These are phyloP conservation scores for Synergus gifuensis DNA, from an alignment of 2,888 invertebrate species.

Conservation along the genomic window DNA sequence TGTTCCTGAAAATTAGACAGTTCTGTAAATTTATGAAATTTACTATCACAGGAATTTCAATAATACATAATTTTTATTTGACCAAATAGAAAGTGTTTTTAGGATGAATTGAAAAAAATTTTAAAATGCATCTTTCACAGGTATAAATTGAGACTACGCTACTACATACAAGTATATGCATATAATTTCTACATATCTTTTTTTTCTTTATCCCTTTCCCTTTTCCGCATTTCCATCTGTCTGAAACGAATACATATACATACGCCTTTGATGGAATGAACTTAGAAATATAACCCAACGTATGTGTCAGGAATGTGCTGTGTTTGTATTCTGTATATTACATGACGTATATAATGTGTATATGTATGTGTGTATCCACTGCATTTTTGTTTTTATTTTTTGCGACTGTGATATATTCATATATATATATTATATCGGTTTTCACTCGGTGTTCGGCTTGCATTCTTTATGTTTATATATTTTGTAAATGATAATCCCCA, in stretches of 20 bases:
- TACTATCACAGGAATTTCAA: not conserved
- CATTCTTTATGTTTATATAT: constrained; percentile 31
- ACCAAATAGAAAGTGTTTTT: not conserved
- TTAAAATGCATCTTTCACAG: not conserved
- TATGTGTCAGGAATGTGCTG: constrained; percentile 35
- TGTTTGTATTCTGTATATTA: constrained; percentile 32
- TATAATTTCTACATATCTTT: not conserved
- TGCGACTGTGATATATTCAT: not conserved
- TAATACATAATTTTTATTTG: not conserved
- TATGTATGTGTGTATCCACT: constrained; percentile 14
- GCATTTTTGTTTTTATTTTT: constrained; percentile 38
- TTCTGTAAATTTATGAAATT: not conserved
- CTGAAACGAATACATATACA: constrained; percentile 20
- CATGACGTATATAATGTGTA: constrained; percentile 10
- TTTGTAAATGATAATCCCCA: constrained; percentile 8
- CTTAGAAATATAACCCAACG: constrained; percentile 37
- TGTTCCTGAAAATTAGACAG: not conserved
- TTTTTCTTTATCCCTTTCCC: constrained; percentile 7
- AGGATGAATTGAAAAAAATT: not conserved
- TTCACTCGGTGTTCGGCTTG: constrained; percentile 5
- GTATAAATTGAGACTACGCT: not conserved
- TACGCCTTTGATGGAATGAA: constrained; percentile 35
- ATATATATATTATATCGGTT: constrained; percentile 17
- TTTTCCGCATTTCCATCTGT: not conserved
- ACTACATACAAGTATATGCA: not conserved